A percentile compares a stretch with the other conserved stretches of the same genome.
phyloP scores from a whole-genome alignment of 2,888 invertebrate species.

The Yponomeuta evonymella region DNA sequence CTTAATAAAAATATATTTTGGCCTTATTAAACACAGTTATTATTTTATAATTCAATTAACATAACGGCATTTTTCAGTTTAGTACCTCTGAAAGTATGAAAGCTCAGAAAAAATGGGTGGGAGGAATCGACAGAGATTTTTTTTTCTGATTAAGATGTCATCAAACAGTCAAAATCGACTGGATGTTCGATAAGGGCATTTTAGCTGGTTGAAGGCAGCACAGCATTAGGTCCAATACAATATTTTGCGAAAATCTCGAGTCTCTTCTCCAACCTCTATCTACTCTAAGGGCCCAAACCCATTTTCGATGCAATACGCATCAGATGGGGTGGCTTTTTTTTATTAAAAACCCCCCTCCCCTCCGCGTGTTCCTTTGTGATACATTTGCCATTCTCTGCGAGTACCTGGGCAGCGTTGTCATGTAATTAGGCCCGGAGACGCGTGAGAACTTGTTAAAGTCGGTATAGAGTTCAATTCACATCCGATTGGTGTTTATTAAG shows the following conservation, averaged over 20 bases:
- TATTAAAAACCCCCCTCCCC: neutral
- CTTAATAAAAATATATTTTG: too few relatives aligned
- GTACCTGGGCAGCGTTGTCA: neutral
- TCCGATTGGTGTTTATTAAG: neutral
- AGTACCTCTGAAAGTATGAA: too few relatives aligned
- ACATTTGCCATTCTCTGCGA: neutral
- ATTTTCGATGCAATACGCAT: neutral
- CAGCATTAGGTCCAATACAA: neutral
- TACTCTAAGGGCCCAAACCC: neutral
- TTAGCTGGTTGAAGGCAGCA: neutral
- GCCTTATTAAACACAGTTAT: too few relatives aligned
- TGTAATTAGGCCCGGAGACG: neutral
- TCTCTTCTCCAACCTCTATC: neutral
- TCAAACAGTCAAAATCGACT: too few relatives aligned
- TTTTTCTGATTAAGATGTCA: too few relatives aligned
- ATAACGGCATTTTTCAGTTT: too few relatives aligned
- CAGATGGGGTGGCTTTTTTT: neutral
- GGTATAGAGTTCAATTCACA: neutral
- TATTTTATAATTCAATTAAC: too few relatives aligned
- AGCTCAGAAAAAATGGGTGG: too few relatives aligned
- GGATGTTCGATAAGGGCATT: too few relatives aligned
- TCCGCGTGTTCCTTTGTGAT: neutral
- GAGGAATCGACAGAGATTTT: too few relatives aligned
- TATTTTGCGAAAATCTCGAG: neutral
- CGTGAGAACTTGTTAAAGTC: neutral